Evolutionary conservation across 2,888 invertebrate genomes (phyloP).

Genomic region (Scelioninae gen. 1): DNA sequence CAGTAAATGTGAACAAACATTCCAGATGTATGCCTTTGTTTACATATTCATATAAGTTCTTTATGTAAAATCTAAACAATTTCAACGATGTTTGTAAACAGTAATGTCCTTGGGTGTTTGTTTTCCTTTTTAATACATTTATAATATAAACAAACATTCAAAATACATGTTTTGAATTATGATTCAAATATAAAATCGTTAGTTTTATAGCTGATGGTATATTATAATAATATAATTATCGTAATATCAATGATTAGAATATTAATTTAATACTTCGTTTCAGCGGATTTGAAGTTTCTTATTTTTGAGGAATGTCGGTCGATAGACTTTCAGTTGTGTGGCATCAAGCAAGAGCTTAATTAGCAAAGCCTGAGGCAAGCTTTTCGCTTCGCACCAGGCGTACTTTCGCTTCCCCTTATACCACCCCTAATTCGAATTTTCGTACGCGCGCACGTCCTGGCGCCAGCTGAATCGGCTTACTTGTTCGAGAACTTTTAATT

Average conservation of each 20-base stretch:
- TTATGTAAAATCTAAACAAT: too few relatives aligned
- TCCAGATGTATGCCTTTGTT: too few relatives aligned
- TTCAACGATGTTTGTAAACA: too few relatives aligned
- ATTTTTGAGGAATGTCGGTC: constrained; percentile 59
- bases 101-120: too few relatives aligned
- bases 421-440: constrained; percentile 65
- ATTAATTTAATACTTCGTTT: constrained; percentile 22
- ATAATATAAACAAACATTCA: too few relatives aligned
- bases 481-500: constrained; percentile 70
- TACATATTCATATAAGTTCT: too few relatives aligned
- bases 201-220: too few relatives aligned
- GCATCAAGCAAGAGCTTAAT: constrained; percentile 63
- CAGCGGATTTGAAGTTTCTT: constrained; percentile 21
- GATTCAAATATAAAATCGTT: too few relatives aligned
- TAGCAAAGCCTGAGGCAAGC: constrained; percentile 69
- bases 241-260: background rate
- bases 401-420: constrained; percentile 57
- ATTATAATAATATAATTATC: too few relatives aligned
- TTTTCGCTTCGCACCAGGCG: constrained; percentile 63
- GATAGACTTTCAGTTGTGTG: constrained; percentile 59
- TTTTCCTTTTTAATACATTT: too few relatives aligned
- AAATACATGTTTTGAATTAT: too few relatives aligned
- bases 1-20: too few relatives aligned
- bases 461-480: constrained; percentile 68
- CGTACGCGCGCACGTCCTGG: constrained; percentile 63